Base-by-base conservation (phyloP, 2,797 vertebrate genomes). In the Malacoctenus gilli region DNA sequence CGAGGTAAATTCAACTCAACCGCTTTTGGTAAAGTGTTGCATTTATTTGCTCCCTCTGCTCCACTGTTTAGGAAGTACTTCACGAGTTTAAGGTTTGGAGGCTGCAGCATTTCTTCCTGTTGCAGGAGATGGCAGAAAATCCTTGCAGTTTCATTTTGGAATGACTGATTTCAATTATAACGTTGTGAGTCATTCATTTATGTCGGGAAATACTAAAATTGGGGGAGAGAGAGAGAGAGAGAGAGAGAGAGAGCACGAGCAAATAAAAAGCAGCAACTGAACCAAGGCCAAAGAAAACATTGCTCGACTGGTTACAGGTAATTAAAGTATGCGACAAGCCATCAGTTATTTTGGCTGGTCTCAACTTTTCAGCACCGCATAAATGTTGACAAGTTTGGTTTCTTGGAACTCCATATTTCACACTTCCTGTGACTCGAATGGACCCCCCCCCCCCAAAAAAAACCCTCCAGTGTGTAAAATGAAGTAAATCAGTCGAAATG, bases 201-300 rank as follows among this genome's bases (percentile, higher is more conserved):
- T 52, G 52, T 13, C 12, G 52, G 38, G 31, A 46, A 43, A 54
- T 67, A 31, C 22, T 23, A n/a, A n/a, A n/a, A n/a, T 30, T 58
- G 72, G 21, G 44, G 46, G 28, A 30, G 31, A 30, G n/a, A 71
- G 38, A 50, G 72, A 65, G 42, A 61, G 62, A 21, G 37, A 60
- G 62, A 37, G 23, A 52, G 31, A 35, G 34, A 58, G 49, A 48
- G 49, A 15, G 21, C 8, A 15, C n/a, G n/a, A n/a, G n/a, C n/a
- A n/a, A n/a, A n/a, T n/a, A n/a, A n/a, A n/a, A n/a, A 57, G 41
- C 4, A 3, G 51, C 31, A 18, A 22, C 61, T 69, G 47, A 75
- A 23, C 11, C 7, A 22, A 14, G 37, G 73, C 82, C 74, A 85
- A 65, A 19, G 49, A 77, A 82, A 87, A 80, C 65, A 71, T 80